phyloP scores from a whole-genome alignment of 2,797 vertebrate genomes.

The Synaphobranchus kaupii region DNA sequence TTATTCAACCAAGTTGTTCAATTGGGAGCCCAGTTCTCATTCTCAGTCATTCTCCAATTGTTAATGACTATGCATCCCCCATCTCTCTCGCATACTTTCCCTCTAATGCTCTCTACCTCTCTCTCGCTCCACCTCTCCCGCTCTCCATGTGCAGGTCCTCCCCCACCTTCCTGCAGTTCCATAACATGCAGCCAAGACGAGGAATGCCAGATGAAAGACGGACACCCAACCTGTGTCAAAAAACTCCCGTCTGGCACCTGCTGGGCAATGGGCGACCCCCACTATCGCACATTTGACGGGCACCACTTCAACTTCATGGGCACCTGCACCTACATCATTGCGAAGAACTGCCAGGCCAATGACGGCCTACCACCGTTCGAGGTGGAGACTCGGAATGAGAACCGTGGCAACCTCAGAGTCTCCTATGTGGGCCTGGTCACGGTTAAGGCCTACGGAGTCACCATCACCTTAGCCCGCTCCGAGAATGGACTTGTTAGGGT shows the following conservation, averaged over 20 bases:
- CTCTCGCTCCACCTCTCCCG: neutral
- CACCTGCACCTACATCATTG: constrained; percentile 68
- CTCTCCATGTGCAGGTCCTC: neutral
- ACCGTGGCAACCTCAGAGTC: constrained; percentile 62
- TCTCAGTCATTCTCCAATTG: neutral
- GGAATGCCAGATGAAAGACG: constrained; percentile 38
- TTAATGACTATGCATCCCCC: too few species aligned
- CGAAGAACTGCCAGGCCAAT: constrained; percentile 63
- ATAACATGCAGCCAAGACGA: constrained; percentile 38
- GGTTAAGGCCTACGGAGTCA: constrained; percentile 61
- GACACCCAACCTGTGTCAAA: constrained; percentile 51
- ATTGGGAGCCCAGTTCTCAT: neutral
- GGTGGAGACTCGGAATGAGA: constrained; percentile 67
- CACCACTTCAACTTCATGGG: constrained; percentile 69
- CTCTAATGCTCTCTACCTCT: neutral
- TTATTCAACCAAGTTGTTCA: neutral
- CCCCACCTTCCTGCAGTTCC: constrained; percentile 48
- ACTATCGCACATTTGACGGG: constrained; percentile 73
- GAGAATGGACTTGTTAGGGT: constrained; percentile 68
- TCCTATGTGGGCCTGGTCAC: constrained; percentile 63
- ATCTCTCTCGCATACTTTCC: neutral
- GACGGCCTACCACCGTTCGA: constrained; percentile 63
- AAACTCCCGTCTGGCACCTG: constrained; percentile 52
- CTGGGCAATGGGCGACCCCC: constrained; percentile 71
- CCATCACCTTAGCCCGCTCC: constrained; percentile 59